Conservation (phyloP, 2,797 vertebrate species). For the Mus spretus region DNA sequence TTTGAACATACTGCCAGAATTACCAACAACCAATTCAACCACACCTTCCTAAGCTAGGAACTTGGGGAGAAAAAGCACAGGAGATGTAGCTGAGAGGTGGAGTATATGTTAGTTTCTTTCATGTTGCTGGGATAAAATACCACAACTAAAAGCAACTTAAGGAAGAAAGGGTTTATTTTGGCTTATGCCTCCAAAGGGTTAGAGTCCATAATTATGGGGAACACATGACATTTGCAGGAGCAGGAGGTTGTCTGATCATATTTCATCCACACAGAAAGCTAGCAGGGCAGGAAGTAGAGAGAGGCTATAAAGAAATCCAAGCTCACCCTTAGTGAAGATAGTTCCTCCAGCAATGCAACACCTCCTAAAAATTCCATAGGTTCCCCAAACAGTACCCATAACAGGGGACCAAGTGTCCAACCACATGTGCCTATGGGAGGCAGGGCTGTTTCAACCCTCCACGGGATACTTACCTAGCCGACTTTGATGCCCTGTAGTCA, state of each 20-base stretch:
- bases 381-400: not conserved
- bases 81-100: not conserved
- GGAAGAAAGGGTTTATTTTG: not conserved
- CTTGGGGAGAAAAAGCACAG: not conserved
- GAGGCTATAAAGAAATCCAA: not conserved
- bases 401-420: not conserved
- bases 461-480: not conserved
- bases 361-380: not conserved
- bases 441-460: not conserved
- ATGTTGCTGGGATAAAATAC: not conserved
- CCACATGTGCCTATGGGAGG: not conserved
- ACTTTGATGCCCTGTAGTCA: not conserved
- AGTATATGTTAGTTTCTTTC: not conserved
- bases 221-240: not conserved
- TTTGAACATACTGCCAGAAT: slow-evolving; percentile 32
- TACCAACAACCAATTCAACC: slow-evolving; percentile 17
- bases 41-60: not conserved
- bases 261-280: not conserved
- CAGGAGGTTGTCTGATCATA: not conserved
- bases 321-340: not conserved
- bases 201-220: not conserved
- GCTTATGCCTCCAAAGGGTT: not conserved
- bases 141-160: not conserved
- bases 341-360: not conserved
- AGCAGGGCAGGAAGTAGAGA: not conserved